Evolutionary conservation across 2,113 vertebrate species (phyloP), one percentile per base, ranked within the genome.

Genomic region (Telmatochromis sp.): DNA sequence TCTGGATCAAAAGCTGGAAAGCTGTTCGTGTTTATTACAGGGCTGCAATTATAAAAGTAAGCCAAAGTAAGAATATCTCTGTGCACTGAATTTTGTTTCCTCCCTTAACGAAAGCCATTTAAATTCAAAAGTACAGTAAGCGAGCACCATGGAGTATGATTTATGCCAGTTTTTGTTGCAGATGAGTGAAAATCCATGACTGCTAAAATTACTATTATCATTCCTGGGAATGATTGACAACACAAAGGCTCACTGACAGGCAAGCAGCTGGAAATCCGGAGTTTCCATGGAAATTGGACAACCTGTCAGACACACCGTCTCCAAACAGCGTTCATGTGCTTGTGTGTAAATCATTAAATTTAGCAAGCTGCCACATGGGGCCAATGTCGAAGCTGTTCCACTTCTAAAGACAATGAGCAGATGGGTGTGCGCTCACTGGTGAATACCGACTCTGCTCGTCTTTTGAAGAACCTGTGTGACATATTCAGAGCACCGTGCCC

Each of bases 261-360:
- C 11, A 31, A 65, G 68, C 35, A 28, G 79, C 65, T 71, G 71
- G 86, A 91, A 88, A 94, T 81, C 68, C 21, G 10, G 50, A 80
- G 87, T 90, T 91, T 85, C 60, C 81, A 85, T 88, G 86, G 87
- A 93, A 89, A 93, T 90, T 86, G 84, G 82, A 90, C 84, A 84
- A 87, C 83, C 60, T 88, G 83, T 91, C 90, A 86, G 51, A 10
- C 53, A 6, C 17, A 47, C n/a, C 0, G 21, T 78, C 78, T 86
- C 57, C 9, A 37, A 80, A 65, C 68, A 73, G 50, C 17, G 10
- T 10, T 51, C 5, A 28, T 55, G 80, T n/a, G 51, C 73, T 35
- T 23, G 31, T 78, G 79, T 54, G 10, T 82, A 63, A 80, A 85
- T 85, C 83, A 85, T 92, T 92, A 80, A 81, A 90, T 87, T 78